Conservation (phyloP, 2,113 vertebrate species). For the Strix aluco region DNA sequence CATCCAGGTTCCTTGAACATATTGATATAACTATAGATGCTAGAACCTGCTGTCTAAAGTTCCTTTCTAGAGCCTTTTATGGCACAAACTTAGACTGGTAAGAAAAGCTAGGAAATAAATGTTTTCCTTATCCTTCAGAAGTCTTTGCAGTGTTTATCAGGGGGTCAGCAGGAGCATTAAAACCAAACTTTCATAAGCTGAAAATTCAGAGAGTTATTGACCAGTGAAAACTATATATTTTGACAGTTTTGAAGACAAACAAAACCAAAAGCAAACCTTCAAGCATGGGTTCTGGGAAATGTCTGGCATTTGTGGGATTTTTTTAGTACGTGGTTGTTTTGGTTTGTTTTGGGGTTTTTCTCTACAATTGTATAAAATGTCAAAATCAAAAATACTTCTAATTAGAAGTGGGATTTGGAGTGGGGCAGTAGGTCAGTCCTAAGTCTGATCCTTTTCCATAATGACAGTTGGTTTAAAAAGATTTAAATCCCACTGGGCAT, state of each 20-base stretch:
- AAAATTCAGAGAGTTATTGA: background rate
- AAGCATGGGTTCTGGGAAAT: background rate
- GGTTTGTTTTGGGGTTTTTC: background rate
- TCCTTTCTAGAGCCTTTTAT: background rate
- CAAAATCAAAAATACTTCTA: background rate
- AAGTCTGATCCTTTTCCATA: background rate
- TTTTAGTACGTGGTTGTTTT: background rate
- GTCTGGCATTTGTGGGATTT: fast-evolving
- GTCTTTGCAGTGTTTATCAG: background rate
- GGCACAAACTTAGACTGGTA: background rate
- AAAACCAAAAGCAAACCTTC: background rate
- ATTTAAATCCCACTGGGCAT: background rate
- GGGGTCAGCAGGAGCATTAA: background rate
- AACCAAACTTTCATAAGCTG: background rate
- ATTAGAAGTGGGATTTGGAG: background rate
- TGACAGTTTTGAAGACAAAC: background rate
- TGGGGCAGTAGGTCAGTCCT: background rate
- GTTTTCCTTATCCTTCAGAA: background rate
- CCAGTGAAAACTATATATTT: background rate
- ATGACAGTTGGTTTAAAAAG: background rate
- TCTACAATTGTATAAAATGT: background rate
- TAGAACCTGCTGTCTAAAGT: background rate
- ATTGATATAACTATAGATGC: background rate
- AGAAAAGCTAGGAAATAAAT: background rate
- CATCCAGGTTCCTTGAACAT: background rate